phyloP scores from a whole-genome alignment of 2,113 vertebrate species.

The Accipiter cooperii region DNA sequence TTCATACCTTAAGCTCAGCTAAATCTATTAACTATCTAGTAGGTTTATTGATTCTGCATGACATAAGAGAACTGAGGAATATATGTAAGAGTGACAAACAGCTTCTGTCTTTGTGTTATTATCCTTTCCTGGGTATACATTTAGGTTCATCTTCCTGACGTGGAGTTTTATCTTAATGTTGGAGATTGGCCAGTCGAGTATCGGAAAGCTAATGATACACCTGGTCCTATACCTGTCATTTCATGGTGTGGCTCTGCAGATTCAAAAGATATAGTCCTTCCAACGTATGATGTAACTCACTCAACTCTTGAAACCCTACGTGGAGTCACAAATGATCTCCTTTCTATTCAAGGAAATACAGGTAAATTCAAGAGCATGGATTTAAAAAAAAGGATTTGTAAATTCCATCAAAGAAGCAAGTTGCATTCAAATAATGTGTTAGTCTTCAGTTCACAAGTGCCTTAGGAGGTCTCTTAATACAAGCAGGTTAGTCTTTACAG shows the following conservation, averaged over 20 bases:
- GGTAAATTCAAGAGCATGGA: slow-evolving; percentile 65
- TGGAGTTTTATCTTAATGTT: slow-evolving; percentile 91
- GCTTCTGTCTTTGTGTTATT: background rate
- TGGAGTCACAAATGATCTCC: slow-evolving; percentile 89
- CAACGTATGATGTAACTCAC: slow-evolving; percentile 90
- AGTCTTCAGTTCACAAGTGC: background rate
- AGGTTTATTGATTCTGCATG: background rate
- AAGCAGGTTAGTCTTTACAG: background rate
- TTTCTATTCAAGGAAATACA: slow-evolving; percentile 92
- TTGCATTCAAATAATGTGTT: background rate
- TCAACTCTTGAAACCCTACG: slow-evolving; percentile 88
- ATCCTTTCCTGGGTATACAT: background rate
- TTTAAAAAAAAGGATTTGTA: background rate
- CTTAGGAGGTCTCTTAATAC: background rate
- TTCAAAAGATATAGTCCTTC: slow-evolving; percentile 86
- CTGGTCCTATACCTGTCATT: slow-evolving; percentile 81
- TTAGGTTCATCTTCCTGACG: slow-evolving; percentile 84
- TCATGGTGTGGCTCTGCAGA: slow-evolving; percentile 92
- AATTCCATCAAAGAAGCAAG: background rate
- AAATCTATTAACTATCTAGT: background rate
- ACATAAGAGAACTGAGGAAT: background rate
- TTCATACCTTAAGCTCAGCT: background rate
- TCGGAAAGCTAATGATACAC: slow-evolving; percentile 70
- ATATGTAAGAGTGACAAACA: background rate
- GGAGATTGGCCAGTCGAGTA: slow-evolving; percentile 92